These are phyloP conservation scores for Myopa testacea DNA, from an alignment of 2,888 invertebrate species.

Conservation along the genomic window DNA sequence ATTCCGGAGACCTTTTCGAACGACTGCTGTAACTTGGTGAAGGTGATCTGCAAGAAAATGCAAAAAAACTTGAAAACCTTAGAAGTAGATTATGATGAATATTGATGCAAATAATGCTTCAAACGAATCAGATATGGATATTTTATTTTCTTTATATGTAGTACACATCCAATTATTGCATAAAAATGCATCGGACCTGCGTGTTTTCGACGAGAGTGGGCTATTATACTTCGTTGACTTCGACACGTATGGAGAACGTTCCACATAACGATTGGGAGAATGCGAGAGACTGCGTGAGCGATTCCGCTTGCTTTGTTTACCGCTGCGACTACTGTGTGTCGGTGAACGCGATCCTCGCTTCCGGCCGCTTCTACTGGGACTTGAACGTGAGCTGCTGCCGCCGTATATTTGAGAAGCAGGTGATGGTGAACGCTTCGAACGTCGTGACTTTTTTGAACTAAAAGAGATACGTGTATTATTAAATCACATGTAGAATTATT, in stretches of 20 bases:
- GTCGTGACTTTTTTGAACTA: conserved; percentile 54
- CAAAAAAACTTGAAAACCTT: not conserved
- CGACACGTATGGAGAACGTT: conserved; percentile 50
- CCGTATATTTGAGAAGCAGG: conserved; percentile 51
- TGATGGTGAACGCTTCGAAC: conserved; percentile 56
- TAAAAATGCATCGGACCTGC: conserved; percentile 47
- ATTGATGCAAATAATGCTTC: too few relatives aligned
- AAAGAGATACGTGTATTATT: conserved; percentile 10
- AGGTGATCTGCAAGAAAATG: conserved; percentile 49
- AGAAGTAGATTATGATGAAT: too few relatives aligned
- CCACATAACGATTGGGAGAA: conserved; percentile 61
- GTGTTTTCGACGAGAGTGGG: conserved; percentile 52
- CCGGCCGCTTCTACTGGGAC: conserved; percentile 62
- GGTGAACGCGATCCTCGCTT: conserved; percentile 64
- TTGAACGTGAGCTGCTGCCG: conserved; percentile 54
- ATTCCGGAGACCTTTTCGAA: conserved; percentile 27
- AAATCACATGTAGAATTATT: not conserved
- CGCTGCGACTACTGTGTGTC: conserved; percentile 49
- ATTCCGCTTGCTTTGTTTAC: conserved; percentile 55
- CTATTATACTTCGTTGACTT: conserved; percentile 59
- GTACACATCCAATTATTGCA: not conserved
- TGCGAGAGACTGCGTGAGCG: conserved; percentile 59
- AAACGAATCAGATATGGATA: not conserved
- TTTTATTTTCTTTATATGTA: not conserved
- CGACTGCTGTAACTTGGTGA: conserved; percentile 49